Base-by-base conservation (phyloP, 2,797 vertebrate genomes). In the Staurois parvus region DNA sequence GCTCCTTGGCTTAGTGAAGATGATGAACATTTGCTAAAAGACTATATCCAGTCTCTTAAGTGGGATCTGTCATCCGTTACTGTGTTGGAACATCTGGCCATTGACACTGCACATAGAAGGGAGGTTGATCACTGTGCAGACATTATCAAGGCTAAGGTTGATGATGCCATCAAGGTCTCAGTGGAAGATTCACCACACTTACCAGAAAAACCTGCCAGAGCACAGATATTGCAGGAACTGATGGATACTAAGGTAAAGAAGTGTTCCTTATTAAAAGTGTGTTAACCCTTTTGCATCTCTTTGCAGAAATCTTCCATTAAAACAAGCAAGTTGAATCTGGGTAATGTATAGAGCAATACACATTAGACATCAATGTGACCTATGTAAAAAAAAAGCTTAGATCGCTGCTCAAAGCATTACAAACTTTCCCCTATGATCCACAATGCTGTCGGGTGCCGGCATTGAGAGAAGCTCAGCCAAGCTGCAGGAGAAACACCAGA, bases 171-270 rank as follows among this genome's bases (percentile, higher is more conserved):
- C 12, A 81, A 66, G 67, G 87, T 89, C 0, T 59, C 90, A 64
- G 52, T 82, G 32, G 91, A 89, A 83, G 90, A 89, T 4, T 92
- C 92, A 15, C 89, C 90, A 0, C 90, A 91, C 76, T 74, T 72
- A 0, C 84, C 88, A 17, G 77, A 83, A 2, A 91, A 94, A 69
- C 90, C 88, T 86, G 88, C 91, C 90, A 66, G 96, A 90, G 87
- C 88, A 0, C 93, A 93, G 29, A 91, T 97, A 87, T 92, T 97
- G 87, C 92, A 90, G 87, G 96, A 97, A 24, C 88, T 98, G 68
- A 90, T 91, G 21, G 91, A 89, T 64, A 94, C 95, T 87, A 95
- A 95, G 96, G 98, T 98, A 92, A 34, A 84, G 0, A 21, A 59
- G 19, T 19, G 1, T 59, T 24, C 7, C 4, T 59, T 59, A 24